phyloP scores from a whole-genome alignment of 2,888 invertebrate genomes.

The Philaethria dido region DNA sequence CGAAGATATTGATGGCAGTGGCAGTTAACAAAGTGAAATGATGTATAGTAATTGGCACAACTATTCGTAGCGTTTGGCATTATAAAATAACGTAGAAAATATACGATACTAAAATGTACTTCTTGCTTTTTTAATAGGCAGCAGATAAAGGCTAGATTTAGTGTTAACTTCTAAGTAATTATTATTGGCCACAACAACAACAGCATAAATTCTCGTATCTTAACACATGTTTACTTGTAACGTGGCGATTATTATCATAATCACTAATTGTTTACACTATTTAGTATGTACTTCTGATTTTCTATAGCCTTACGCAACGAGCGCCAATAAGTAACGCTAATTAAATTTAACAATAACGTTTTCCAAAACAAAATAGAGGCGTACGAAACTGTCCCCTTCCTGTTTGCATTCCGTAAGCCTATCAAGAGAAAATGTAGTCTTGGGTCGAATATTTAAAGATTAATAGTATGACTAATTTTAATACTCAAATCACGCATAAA shows the following conservation, averaged over 20 bases:
- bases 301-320: constrained; percentile 30
- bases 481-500: neutral
- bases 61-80: neutral
- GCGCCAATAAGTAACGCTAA: constrained; percentile 38
- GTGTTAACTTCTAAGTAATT: neutral
- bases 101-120: too few species aligned
- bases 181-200: neutral
- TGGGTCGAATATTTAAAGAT: constrained; percentile 29
- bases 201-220: constrained; percentile 28
- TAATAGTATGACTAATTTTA: neutral
- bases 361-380: constrained; percentile 39
- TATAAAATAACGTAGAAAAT: too few species aligned
- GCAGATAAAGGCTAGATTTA: constrained; percentile 11
- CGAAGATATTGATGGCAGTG: neutral
- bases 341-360: constrained; percentile 42
- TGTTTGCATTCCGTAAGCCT: constrained; percentile 44
- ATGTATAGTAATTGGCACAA: too few species aligned
- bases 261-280: constrained; percentile 37
- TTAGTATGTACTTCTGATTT: constrained; percentile 28
- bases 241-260: constrained; percentile 34
- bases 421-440: constrained; percentile 46
- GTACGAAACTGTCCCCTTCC: constrained; percentile 41
- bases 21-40: neutral
- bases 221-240: constrained; percentile 33
- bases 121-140: neutral